Percentiles rank a stretch among this genome's conserved stretches.
Conservation (phyloP, 2,797 vertebrate genomes). For the Acropternis orthonyx region DNA sequence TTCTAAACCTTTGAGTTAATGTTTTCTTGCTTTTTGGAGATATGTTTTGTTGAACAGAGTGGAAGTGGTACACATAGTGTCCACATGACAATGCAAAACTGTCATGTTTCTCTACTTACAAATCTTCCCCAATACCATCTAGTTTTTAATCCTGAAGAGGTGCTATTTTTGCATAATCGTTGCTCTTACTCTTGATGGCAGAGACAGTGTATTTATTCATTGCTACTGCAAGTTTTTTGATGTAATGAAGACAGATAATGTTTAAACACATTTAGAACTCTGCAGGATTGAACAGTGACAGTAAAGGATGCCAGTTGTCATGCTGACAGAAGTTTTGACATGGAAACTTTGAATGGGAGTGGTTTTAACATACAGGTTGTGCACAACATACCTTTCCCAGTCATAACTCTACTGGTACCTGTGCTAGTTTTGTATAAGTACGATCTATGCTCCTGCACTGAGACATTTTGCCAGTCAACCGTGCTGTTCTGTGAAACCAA, state of each 20-base stretch:
- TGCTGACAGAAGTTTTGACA: not conserved
- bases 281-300: not conserved
- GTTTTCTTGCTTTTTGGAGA: not conserved
- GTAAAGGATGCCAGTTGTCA: not conserved
- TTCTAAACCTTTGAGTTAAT: not conserved
- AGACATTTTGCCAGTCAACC: conserved; percentile 44
- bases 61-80: rapidly evolving
- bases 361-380: not conserved
- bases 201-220: not conserved
- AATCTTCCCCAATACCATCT: not conserved
- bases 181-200: not conserved
- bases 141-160: not conserved
- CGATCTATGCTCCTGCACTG: conserved; percentile 38
- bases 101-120: not conserved
- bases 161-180: not conserved
- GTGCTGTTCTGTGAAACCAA: conserved; percentile 50
- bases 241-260: not conserved
- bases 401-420: conserved; percentile 2
- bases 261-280: not conserved
- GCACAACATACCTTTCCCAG: not conserved
- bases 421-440: conserved; percentile 32
- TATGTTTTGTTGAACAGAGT: not conserved
- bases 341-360: not conserved
- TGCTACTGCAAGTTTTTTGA: not conserved
- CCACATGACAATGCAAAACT: not conserved